Percentiles rank a stretch among this genome's conserved stretches.
phyloP scores from a whole-genome alignment of 1,140 invertebrate genomes.

The Druon quercuslanigerum region DNA sequence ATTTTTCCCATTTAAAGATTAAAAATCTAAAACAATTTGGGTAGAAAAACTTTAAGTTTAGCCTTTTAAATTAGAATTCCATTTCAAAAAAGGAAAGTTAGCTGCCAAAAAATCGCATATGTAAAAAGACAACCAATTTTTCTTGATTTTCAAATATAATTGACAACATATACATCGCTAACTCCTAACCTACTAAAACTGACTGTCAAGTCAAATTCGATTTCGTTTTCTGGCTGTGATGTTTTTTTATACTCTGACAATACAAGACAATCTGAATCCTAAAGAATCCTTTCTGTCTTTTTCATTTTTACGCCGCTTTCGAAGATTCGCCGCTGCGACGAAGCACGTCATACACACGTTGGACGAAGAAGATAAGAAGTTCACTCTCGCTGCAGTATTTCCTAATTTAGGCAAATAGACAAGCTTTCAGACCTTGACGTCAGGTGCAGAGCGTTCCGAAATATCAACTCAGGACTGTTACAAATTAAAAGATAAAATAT shows the following conservation, averaged over 20 bases:
- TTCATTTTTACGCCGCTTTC: slow-evolving; percentile 40
- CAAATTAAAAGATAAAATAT: slow-evolving; percentile 34
- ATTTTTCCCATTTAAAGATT: too few species aligned
- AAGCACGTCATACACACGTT: slow-evolving; percentile 49
- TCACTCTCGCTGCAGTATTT: slow-evolving; percentile 69
- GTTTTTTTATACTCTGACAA: slow-evolving; percentile 14
- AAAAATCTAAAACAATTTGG: too few species aligned
- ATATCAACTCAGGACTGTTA: slow-evolving; percentile 1
- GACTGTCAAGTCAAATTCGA: background rate
- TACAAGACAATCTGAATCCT: slow-evolving; percentile 10
- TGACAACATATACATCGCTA: background rate
- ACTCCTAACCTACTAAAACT: background rate
- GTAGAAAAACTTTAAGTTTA: too few species aligned
- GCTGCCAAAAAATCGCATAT: background rate
- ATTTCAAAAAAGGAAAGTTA: background rate
- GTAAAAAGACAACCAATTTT: background rate
- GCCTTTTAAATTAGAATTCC: too few species aligned
- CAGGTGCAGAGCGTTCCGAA: slow-evolving; percentile 21
- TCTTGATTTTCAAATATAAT: background rate
- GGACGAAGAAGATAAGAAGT: slow-evolving; percentile 54
- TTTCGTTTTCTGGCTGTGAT: background rate
- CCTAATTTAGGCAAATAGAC: slow-evolving; percentile 68
- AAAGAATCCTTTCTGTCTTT: slow-evolving; percentile 36
- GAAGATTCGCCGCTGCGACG: slow-evolving; percentile 57
- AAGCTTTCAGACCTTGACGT: slow-evolving; percentile 56